These are phyloP conservation scores for Cosmia pyralina DNA, from an alignment of 2,888 invertebrate genomes.

Conservation along the genomic window DNA sequence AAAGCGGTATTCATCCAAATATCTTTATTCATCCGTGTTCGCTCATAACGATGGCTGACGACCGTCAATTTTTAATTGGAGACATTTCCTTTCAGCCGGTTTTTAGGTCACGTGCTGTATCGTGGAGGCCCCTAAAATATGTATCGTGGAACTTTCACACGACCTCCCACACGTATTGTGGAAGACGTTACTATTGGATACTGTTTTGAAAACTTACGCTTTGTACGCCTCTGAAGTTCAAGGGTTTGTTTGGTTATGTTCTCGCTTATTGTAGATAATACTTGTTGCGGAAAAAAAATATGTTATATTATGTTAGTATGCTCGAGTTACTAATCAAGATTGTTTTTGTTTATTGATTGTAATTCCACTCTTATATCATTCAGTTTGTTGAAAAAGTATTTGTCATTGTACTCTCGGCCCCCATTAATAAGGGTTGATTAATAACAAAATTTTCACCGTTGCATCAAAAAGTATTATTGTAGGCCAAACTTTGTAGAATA, in stretches of 20 bases:
- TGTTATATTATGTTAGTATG: too few species aligned
- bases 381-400: too few species aligned
- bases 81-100: constrained; percentile 79
- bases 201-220: constrained; percentile 43
- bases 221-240: constrained; percentile 22
- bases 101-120: constrained; percentile 78
- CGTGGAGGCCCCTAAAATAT: constrained; percentile 73
- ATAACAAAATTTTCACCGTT: too few species aligned
- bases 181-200: constrained; percentile 39
- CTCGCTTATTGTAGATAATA: neutral
- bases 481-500: too few species aligned
- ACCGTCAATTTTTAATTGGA: constrained; percentile 85
- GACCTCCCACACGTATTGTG: constrained; percentile 44
- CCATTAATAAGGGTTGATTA: too few species aligned
- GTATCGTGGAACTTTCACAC: constrained; percentile 67
- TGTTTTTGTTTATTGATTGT: too few species aligned
- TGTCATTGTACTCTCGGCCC: too few species aligned
- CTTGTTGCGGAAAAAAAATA: too few species aligned
- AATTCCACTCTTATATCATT: too few species aligned
- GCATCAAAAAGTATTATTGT: too few species aligned
- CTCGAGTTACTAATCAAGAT: too few species aligned
- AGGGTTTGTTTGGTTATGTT: constrained; percentile 9
- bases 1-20: constrained; percentile 48
- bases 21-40: constrained; percentile 66
- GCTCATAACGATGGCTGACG: constrained; percentile 73